Evolutionary conservation across 2,888 invertebrate species (phyloP).

Genomic region (Drosophila mettleri): DNA sequence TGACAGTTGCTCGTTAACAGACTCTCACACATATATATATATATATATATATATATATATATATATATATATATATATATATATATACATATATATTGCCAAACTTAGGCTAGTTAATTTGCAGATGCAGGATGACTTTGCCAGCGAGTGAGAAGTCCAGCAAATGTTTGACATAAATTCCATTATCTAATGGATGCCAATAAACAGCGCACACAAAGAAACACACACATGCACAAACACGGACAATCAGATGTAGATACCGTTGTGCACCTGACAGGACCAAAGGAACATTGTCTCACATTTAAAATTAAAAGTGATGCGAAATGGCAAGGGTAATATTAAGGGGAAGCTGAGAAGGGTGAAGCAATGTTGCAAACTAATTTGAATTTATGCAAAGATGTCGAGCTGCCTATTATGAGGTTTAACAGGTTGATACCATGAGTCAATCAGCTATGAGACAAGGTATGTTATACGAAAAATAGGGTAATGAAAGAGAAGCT

Average conservation of each 20-base stretch:
- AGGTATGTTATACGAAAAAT: neutral
- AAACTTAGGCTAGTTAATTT: conserved; percentile 19
- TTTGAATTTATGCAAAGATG: conserved; percentile 73
- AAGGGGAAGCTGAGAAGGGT: neutral
- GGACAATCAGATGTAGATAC: conserved; percentile 54
- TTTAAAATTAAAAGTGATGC: conserved; percentile 76
- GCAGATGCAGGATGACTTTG: conserved; percentile 9
- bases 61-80: conserved; percentile 5
- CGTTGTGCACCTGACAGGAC: conserved; percentile 66
- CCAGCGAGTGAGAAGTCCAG: conserved; percentile 20
- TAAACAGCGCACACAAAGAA: conserved; percentile 50
- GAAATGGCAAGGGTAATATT: conserved; percentile 10
- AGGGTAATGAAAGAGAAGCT: neutral
- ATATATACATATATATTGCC: conserved; percentile 21
- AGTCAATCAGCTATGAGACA: conserved; percentile 12
- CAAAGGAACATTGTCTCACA: conserved; percentile 62
- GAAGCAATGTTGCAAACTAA: conserved; percentile 56
- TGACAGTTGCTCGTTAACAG: conserved; percentile 42
- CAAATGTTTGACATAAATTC: conserved; percentile 73
- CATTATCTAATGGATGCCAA: conserved; percentile 79
- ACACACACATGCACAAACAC: conserved; percentile 8
- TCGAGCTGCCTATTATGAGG: conserved; percentile 29
- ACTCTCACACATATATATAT: conserved; percentile 2
- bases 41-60: conserved; percentile 24
- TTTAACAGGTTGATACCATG: neutral